Base-by-base conservation (phyloP, 2,797 vertebrate species). In the Sebastes paucispinis region DNA sequence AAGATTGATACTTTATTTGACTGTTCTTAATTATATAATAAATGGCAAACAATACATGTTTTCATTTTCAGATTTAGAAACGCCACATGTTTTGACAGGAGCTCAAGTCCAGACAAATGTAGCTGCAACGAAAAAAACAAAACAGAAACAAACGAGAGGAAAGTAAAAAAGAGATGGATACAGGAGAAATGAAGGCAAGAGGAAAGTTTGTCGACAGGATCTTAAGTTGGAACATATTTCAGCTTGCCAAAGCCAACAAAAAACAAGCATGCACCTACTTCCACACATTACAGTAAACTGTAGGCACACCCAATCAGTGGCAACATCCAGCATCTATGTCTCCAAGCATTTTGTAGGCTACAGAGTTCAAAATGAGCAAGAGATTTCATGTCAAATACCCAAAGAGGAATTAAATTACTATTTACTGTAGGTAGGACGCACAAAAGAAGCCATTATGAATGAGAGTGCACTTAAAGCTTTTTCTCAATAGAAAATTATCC, bases 361-460 rank as follows among this genome's bases (percentile, higher is more conserved):
- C 73, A 43, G 36, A 77, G 72, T 89, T 93, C 82, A 92, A 87
- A 90, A 76, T 59, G 43, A 83, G 83, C 25, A 66, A 57, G 70
- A 73, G 70, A 83, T 59, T 89, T 86, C 31, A 87, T 87, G 87
- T 86, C 86, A 92, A 90, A 91, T 73, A 73, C 65, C 63, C 77
- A 81, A 70, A 91, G 88, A 88, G 78, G 87, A 91, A 92, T 93
- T 93, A 88, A 88, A 93, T 90, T 82, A 88, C 66, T 92, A 76
- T 92, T 94, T 86, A 90, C 93, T 89, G 75, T 86, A 70, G 68
- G 82, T 74, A 82, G 77, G 73, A 85, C 52, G 34, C 87, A 92
- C 82, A 68, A 84, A 88, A 69, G 77, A 66, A 77, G 58, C 77
- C 73, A 80, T 90, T 88, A 87, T 92, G 88, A 91, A 90, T 79